These are phyloP conservation scores for Leiothrix lutea DNA, from an alignment of 2,113 vertebrate species.

Conservation along the genomic window DNA sequence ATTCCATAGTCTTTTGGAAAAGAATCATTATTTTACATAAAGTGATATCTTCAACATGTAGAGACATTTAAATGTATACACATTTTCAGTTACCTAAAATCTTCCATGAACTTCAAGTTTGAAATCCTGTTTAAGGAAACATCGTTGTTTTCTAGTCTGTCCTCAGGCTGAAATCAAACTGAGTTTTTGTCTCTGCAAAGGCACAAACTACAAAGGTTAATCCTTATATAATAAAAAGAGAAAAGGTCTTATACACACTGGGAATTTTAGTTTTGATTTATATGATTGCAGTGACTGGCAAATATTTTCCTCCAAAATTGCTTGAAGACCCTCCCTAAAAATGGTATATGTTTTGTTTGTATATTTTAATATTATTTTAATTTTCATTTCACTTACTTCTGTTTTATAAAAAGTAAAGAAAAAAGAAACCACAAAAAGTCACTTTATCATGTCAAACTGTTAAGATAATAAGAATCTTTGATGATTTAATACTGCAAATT, in stretches of 20 bases:
- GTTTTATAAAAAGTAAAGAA: background rate
- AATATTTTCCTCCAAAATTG: background rate
- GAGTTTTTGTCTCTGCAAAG: background rate
- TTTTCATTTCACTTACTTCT: background rate
- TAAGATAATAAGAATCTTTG: background rate
- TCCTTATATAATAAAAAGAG: background rate
- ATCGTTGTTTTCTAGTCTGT: background rate
- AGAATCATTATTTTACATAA: background rate
- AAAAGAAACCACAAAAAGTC: background rate
- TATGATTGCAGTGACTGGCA: background rate
- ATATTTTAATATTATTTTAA: background rate
- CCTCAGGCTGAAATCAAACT: background rate
- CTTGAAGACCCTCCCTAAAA: fast-evolving
- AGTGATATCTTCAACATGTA: background rate
- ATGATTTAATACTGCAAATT: background rate
- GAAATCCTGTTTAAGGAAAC: background rate
- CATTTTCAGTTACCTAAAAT: background rate
- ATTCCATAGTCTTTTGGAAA: background rate
- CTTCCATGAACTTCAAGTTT: background rate
- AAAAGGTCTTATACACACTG: background rate
- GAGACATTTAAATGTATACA: background rate
- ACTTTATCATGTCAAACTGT: background rate
- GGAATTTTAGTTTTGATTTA: background rate
- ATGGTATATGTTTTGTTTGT: background rate
- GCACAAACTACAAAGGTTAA: background rate